phyloP scores from a whole-genome alignment of 2,113 vertebrate genomes.

The Tricholaema leucomelas region DNA sequence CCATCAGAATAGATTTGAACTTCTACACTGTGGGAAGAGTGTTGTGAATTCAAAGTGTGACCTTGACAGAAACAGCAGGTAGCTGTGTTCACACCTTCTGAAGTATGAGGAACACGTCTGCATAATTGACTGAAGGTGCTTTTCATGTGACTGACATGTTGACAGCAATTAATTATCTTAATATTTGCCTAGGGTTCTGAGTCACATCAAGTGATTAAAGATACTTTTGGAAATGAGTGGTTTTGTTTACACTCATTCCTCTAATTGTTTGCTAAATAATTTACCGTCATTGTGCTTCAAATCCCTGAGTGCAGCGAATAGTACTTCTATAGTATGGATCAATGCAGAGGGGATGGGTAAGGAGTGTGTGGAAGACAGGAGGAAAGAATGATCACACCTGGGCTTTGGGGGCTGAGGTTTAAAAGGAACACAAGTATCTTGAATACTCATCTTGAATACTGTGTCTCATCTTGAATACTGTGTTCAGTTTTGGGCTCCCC shows the following conservation, averaged over 20 bases:
- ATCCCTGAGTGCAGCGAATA: slow-evolving; percentile 12
- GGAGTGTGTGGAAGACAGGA: neutral
- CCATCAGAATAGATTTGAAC: slow-evolving; percentile 34
- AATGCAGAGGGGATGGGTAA: neutral
- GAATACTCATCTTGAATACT: too few relatives aligned
- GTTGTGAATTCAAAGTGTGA: slow-evolving; percentile 57
- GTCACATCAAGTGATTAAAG: slow-evolving; percentile 64
- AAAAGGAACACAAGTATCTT: neutral
- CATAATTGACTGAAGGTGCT: slow-evolving; percentile 59
- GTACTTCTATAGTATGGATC: neutral
- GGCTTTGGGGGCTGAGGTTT: neutral
- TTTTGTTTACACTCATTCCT: slow-evolving; percentile 68
- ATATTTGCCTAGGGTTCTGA: slow-evolving; percentile 75
- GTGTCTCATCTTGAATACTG: too few relatives aligned
- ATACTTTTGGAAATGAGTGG: slow-evolving; percentile 64
- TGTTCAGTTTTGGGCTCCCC: too few relatives aligned
- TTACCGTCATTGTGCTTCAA: slow-evolving; percentile 44
- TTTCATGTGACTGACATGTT: slow-evolving; percentile 66
- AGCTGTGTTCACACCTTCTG: neutral
- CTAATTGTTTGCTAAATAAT: slow-evolving; percentile 71
- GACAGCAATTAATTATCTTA: slow-evolving; percentile 78
- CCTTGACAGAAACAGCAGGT: slow-evolving; percentile 65
- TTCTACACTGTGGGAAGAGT: neutral
- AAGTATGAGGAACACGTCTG: neutral
- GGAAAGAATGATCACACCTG: neutral